Evolutionary conservation across 2,888 invertebrate species (phyloP).

Genomic region (Drosophila kokeensis): DNA sequence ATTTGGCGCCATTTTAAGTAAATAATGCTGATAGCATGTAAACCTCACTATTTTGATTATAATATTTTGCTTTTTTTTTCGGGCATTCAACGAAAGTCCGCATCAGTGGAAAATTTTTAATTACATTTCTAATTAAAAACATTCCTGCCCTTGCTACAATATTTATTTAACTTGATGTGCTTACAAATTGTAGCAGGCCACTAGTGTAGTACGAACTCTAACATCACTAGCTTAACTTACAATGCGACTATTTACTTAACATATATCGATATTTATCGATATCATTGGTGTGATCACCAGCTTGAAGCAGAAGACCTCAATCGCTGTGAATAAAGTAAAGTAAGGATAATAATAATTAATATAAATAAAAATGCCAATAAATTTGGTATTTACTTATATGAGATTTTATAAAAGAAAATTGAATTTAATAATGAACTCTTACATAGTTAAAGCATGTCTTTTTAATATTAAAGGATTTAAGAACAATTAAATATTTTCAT

Average conservation of each 20-base stretch:
- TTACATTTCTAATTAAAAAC: neutral
- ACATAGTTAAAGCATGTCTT: neutral
- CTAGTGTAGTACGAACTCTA: neutral
- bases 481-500: neutral
- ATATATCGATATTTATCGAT: neutral
- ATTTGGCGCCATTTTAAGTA: slow-evolving; percentile 29
- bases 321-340: neutral
- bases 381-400: neutral
- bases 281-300: neutral
- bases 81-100: neutral
- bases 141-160: neutral
- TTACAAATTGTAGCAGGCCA: neutral
- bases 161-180: neutral
- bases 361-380: too few species aligned
- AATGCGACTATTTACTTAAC: neutral
- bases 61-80: slow-evolving; percentile 41
- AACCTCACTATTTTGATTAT: slow-evolving; percentile 58
- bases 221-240: neutral
- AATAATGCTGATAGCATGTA: slow-evolving; percentile 48
- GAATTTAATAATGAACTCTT: neutral
- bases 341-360: too few species aligned
- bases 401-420: neutral
- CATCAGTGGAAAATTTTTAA: neutral
- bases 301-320: neutral
- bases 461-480: neutral